Evolutionary conservation across 2,113 vertebrate species (phyloP), one percentile per base, ranked within the genome.

Genomic region (Apus apus): DNA sequence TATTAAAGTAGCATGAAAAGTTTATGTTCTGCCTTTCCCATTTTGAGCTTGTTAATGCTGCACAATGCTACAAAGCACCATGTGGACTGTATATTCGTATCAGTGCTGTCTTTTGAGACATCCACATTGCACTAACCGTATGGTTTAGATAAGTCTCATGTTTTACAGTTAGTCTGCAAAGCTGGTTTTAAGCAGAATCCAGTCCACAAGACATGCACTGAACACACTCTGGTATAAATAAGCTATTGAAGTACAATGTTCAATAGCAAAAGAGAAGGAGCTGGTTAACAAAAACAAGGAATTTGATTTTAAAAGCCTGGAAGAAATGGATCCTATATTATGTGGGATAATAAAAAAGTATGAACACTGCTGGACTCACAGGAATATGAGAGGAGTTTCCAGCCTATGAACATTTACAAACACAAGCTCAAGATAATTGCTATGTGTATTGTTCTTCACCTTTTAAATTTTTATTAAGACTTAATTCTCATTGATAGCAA

Each of bases 261-360:
- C 20, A 60, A 16, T 12, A 78, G 48, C 9, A 78, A 74, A 90
- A 86, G 34, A 81, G 34, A n/a, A 86, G 36, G 45, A 71, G 6
- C 15, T 89, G 38, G 14, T 36, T n/a, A 74, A 57, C 23, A 95
- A 87, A 32, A 66, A 72, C 4, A 87, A 48, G 25, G 22, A 90
- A 87, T 61, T 82, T 76, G 85, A 93, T 93, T 90, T 79, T 85
- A 77, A 91, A 96, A 93, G 43, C 26, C n/a, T 27, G 71, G 51
- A 91, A 91, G 11, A 95, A 95, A 92, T 58, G 16, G 25, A 88
- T 89, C 11, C n/a, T 89, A 9, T 46, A 70, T 84, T 92, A 91
- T 11, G 19, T n/a, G 56, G 64, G 29, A 73, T n/a, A 95, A 81
- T 92, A 58, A 68, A 87, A 57, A 68, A 22, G 57, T 87, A 50